These are phyloP conservation scores for Melieria omissa DNA, from an alignment of 2,888 invertebrate species.

Conservation along the genomic window DNA sequence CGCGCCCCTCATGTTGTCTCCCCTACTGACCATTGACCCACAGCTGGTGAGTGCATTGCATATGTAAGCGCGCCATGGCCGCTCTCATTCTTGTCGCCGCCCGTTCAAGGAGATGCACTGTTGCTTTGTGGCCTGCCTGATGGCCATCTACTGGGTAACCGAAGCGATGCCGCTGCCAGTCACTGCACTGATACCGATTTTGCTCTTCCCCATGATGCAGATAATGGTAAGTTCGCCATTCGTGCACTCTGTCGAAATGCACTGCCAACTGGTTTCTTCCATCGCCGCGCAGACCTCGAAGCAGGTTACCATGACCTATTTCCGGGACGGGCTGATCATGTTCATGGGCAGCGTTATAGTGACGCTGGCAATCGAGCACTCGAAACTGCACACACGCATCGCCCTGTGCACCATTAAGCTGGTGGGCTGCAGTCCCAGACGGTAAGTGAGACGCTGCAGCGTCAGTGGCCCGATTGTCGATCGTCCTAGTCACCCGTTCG, in stretches of 20 bases:
- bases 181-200: constrained; percentile 82
- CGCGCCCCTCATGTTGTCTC: constrained; percentile 32
- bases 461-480: background rate
- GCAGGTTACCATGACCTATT: constrained; percentile 75
- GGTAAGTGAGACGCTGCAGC: constrained; percentile 60
- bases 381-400: constrained; percentile 85
- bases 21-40: constrained; percentile 34
- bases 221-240: constrained; percentile 69
- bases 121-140: constrained; percentile 79
- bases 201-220: constrained; percentile 81
- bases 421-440: constrained; percentile 76
- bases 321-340: constrained; percentile 84
- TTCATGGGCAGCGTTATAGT: constrained; percentile 87
- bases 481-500: background rate
- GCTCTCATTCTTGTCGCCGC: constrained; percentile 11
- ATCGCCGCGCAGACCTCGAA: constrained; percentile 55
- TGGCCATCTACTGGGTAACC: constrained; percentile 85
- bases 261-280: background rate
- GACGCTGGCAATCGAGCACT: constrained; percentile 87
- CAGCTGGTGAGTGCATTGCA: constrained; percentile 16
- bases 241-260: background rate
- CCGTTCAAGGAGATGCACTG: constrained; percentile 73
- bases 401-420: constrained; percentile 82
- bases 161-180: constrained; percentile 83
- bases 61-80: background rate